phyloP scores from a whole-genome alignment of 2,888 invertebrate genomes.

The Chouioia cunea region DNA sequence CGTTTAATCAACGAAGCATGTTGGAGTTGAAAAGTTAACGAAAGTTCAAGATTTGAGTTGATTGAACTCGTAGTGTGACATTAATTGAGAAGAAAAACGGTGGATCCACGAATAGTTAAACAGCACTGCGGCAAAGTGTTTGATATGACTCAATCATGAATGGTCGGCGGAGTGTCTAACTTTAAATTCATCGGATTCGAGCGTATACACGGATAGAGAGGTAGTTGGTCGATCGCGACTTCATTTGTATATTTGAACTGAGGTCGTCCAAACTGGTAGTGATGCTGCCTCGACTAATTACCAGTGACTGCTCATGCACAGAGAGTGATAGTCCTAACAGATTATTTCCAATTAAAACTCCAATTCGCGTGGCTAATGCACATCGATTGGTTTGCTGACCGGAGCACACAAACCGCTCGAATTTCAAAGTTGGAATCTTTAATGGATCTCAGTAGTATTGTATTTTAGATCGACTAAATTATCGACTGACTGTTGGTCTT shows the following conservation, averaged over 20 bases:
- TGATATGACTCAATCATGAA: conserved; percentile 19
- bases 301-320: conserved; percentile 13
- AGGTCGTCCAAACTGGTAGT: conserved; percentile 9
- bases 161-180: neutral
- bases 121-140: neutral
- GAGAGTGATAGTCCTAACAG: conserved; percentile 16
- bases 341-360: conserved; percentile 34
- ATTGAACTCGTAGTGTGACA: too few species aligned
- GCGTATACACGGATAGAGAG: neutral
- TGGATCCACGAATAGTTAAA: too few species aligned
- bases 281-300: conserved; percentile 24
- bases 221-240: neutral
- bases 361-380: neutral
- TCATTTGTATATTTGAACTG: conserved; percentile 27
- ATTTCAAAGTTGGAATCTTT: too few species aligned
- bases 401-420: too few species aligned
- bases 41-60: too few species aligned
- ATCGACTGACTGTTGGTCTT: too few species aligned
- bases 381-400: neutral
- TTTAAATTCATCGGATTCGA: conserved; percentile 14
- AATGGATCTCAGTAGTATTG: too few species aligned
- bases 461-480: too few species aligned
- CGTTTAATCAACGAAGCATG: too few species aligned
- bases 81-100: too few species aligned
- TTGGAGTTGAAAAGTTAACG: too few species aligned